Conservation (phyloP, 2,113 vertebrate genomes). For the Lota lota region DNA sequence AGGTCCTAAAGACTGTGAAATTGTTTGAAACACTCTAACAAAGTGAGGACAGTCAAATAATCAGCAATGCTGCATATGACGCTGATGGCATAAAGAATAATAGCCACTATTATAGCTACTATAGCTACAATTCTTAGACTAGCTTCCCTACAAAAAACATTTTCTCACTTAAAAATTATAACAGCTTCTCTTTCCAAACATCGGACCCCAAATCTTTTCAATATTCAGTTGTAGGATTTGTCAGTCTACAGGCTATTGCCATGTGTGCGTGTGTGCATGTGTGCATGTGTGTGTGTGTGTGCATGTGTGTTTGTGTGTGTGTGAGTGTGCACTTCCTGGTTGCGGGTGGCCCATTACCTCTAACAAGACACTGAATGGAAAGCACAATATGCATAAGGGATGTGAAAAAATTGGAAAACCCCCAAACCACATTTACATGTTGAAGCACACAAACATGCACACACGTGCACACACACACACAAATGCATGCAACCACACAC, state of each 20-base stretch:
- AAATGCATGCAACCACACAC: conserved; percentile 35
- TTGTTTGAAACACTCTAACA: conserved; percentile 32
- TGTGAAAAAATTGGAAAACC: conserved; percentile 51
- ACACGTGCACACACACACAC: too few relatives aligned
- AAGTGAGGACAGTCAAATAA: conserved; percentile 40
- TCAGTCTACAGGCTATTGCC: too few relatives aligned
- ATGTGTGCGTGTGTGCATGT: not conserved
- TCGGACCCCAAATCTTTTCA: too few relatives aligned
- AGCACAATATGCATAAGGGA: conserved; percentile 29
- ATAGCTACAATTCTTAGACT: too few relatives aligned
- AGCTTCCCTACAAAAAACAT: too few relatives aligned
- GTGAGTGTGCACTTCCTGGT: conserved; percentile 45
- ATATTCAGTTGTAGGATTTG: too few relatives aligned
- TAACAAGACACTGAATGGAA: conserved; percentile 22
- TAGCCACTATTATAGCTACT: too few relatives aligned
- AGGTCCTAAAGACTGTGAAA: too few relatives aligned
- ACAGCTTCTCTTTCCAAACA: too few relatives aligned
- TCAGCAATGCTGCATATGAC: conserved; percentile 62
- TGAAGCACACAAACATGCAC: conserved; percentile 14
- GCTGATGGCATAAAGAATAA: conserved; percentile 25
- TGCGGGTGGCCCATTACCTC: conserved; percentile 68
- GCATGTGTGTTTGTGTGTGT: not conserved
- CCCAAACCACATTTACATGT: conserved; percentile 22
- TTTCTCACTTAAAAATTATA: too few relatives aligned
- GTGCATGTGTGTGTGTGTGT: not conserved